These are phyloP conservation scores for Peromyscus nudipes DNA, from an alignment of 2,797 vertebrate species.

Conservation along the genomic window DNA sequence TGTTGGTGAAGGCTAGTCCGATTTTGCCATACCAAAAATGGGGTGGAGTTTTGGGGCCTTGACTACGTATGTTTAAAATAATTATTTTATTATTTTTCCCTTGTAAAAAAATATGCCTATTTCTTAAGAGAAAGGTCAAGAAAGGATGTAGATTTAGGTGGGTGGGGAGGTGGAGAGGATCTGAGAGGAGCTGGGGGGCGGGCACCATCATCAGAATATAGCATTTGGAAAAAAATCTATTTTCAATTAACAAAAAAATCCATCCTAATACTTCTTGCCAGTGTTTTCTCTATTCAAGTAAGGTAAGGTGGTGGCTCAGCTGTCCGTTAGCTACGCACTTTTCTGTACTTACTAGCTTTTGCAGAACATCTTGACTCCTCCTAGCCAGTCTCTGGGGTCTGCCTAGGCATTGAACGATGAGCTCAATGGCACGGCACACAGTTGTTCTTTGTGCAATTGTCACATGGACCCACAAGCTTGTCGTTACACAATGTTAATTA, in stretches of 20 bases:
- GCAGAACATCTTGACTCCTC: not conserved
- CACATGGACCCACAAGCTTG: not conserved
- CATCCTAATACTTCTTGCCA: not conserved
- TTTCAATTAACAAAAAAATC: not conserved
- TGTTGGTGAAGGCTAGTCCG: not conserved
- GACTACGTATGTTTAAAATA: not conserved
- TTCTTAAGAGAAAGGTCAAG: not conserved
- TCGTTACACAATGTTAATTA: not conserved
- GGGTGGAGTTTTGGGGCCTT: not conserved
- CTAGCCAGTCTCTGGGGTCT: not conserved
- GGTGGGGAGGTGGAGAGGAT: not conserved
- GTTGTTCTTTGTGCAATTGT: not conserved
- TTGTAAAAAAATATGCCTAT: not conserved
- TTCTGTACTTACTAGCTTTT: not conserved
- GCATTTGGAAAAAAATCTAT: not conserved
- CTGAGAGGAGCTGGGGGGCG: not conserved
- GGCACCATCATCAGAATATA: not conserved
- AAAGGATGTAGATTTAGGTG: not conserved
- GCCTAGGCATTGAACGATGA: not conserved
- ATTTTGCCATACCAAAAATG: not conserved
- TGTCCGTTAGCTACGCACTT: not conserved
- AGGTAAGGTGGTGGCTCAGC: not conserved
- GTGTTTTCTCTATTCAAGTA: not conserved
- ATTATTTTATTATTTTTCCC: constrained; percentile 2
- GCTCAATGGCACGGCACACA: not conserved